Evolutionary conservation across 2,797 vertebrate genomes (phyloP).

Genomic region (Peromyscus melanophrys): DNA sequence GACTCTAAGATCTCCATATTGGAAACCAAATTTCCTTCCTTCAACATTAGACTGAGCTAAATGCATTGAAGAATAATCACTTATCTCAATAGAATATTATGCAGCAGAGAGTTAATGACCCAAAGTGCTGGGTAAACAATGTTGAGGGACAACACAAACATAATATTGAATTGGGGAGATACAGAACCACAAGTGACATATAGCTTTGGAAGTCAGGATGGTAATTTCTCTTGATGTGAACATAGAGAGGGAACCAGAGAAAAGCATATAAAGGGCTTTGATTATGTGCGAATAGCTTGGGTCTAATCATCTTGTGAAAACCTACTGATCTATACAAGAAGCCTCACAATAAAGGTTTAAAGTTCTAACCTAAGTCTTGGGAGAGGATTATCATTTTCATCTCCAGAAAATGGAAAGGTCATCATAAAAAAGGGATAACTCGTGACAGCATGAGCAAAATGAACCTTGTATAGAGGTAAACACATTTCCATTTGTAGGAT

Average conservation of each 20-base stretch:
- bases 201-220: too few species aligned
- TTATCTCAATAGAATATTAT: not conserved
- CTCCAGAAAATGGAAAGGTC: not conserved
- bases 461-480: not conserved
- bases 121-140: not conserved
- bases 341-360: not conserved
- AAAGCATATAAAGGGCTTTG: not conserved
- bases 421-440: not conserved
- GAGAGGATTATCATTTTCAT: not conserved
- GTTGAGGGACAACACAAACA: too few species aligned
- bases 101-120: not conserved
- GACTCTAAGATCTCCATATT: not conserved
- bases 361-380: not conserved
- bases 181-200: not conserved
- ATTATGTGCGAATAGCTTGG: fast-evolving
- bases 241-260: too few species aligned
- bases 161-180: not conserved
- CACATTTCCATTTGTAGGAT: not conserved
- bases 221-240: not conserved
- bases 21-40: not conserved
- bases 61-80: not conserved
- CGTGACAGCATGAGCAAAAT: not conserved
- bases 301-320: not conserved
- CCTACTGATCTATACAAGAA: not conserved
- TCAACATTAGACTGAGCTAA: too few species aligned